A percentile compares a stretch with the other conserved stretches of the same genome.
These are phyloP conservation scores for Cherax destructor DNA, from an alignment of 1,140 invertebrate species.

Conservation along the genomic window DNA sequence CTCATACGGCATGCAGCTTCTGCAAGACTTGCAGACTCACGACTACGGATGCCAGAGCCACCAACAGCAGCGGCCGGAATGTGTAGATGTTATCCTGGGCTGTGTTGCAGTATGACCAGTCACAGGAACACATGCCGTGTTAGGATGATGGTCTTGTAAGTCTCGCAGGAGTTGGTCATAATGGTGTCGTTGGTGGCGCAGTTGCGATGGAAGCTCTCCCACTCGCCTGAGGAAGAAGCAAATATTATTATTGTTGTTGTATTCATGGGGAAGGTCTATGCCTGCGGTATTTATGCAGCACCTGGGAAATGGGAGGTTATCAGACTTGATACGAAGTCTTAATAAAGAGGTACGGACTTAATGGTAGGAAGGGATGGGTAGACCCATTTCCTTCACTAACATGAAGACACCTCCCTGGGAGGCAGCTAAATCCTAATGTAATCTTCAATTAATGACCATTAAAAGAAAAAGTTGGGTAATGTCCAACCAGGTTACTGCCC, in stretches of 20 bases:
- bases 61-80: not conserved
- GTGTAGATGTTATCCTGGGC: not conserved
- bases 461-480: too few relatives aligned
- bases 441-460: too few relatives aligned
- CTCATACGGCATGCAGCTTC: not conserved
- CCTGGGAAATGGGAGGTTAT: too few relatives aligned
- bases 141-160: constrained; percentile 35
- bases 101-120: constrained; percentile 61
- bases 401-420: too few relatives aligned
- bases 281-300: too few relatives aligned
- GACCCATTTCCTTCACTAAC: too few relatives aligned
- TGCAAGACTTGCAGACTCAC: not conserved
- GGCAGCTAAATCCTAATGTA: too few relatives aligned
- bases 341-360: too few relatives aligned
- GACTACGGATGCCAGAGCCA: not conserved
- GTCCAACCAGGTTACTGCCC: too few relatives aligned
- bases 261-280: too few relatives aligned
- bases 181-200: constrained; percentile 47
- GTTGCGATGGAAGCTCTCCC: constrained; percentile 62
- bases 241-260: not conserved
- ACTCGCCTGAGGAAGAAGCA: constrained; percentile 35
- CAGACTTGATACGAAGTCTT: too few relatives aligned
- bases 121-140: constrained; percentile 54
- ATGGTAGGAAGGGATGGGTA: too few relatives aligned
- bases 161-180: constrained; percentile 53